Evolutionary conservation across 2,888 invertebrate genomes (phyloP), one percentile per base, ranked within the genome.

Genomic region (Sipha maydis): DNA sequence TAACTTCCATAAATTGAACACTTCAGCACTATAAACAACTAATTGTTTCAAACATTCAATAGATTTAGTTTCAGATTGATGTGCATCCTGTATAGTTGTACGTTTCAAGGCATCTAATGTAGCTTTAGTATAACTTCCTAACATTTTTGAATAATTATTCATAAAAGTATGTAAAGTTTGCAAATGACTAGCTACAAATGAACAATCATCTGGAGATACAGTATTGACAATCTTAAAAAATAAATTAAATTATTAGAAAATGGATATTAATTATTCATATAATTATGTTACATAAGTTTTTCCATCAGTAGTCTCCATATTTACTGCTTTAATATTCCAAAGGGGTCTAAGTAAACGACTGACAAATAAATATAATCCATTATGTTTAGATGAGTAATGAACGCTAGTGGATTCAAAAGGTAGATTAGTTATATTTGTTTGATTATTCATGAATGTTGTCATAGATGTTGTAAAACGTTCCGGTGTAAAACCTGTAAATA

Each of bases 1-100:
- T 85, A 99, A 95, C 91, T 96, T 96, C 98, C 99, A 98, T 77
- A 99, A 93, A 28, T 96, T 96, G 82, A 99, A 93, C 90, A 98
- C 96, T 93, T 99, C 98, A 91, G 96, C 95, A 2, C 96, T 95
- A 91, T 96, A 95, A 89, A 93, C 94, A 92, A 95, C 94, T 90
- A 95, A 95, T 89, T 94, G 92, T 91, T 95, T 96, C 28, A 97
- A 92, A 0, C 96, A 95, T 88, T 95, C 95, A 88, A 97, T 92
- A 0, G 97, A 97, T 89, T 95, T 94, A 90, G 95, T 94, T 91
- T 97, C 97, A 91, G 95, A 95, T 0, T 94, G 89, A 78, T 91
- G 90, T 17, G 91, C 91, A 80, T 91, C 91, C 71, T 91, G 91
- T 25, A 90, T 54, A 71, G 89, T 56, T 78, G 86, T 90, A 25